Evolutionary conservation across 2,113 vertebrate species (phyloP).

Genomic region (Dascyllus trimaculatus): DNA sequence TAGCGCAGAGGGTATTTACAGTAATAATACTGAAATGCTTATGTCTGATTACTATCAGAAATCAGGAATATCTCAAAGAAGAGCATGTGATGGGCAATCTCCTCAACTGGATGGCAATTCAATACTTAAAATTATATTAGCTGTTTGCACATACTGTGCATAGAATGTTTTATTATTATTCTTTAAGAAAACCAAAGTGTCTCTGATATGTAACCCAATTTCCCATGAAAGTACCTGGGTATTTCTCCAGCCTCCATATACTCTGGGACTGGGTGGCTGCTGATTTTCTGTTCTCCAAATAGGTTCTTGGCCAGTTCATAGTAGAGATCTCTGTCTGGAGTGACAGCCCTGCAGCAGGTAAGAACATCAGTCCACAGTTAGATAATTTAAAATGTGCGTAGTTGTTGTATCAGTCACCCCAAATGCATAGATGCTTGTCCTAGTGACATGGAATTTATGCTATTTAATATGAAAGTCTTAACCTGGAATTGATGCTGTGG

Average conservation of each 20-base stretch:
- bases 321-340: slow-evolving; percentile 82
- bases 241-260: slow-evolving; percentile 87
- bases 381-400: background rate
- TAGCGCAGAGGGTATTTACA: too few species aligned
- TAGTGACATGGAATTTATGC: background rate
- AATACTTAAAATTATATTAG: too few species aligned
- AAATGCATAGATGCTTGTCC: background rate
- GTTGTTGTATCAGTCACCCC: background rate
- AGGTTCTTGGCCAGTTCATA: slow-evolving; percentile 75
- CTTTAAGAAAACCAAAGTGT: too few species aligned
- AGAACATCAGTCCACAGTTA: slow-evolving; percentile 19
- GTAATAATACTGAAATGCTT: too few species aligned
- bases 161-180: too few species aligned
- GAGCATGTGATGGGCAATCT: background rate
- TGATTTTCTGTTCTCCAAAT: slow-evolving; percentile 83
- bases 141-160: too few species aligned
- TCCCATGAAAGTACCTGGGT: slow-evolving; percentile 83
- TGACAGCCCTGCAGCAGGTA: slow-evolving; percentile 58
- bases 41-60: background rate
- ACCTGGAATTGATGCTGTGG: slow-evolving; percentile 83
- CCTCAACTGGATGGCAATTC: too few species aligned
- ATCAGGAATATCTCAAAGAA: background rate
- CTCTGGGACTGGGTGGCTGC: slow-evolving; percentile 85
- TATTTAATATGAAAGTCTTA: background rate
- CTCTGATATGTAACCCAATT: background rate